These are phyloP conservation scores for Mesorhabditis belari DNA, from an alignment of 2,888 invertebrate species.

Conservation along the genomic window DNA sequence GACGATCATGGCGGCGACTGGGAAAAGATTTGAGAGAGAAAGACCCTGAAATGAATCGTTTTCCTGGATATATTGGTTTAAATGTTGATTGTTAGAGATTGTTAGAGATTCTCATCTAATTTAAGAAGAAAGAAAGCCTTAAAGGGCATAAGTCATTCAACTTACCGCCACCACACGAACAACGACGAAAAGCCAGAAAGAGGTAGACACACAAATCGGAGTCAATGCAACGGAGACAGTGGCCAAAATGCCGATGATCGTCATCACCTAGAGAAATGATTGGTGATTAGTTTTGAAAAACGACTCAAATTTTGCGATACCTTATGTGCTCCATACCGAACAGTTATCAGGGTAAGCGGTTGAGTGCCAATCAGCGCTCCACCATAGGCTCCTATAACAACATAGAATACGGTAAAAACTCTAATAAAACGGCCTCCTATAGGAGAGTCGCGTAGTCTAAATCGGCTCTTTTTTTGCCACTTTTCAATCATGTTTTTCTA, in stretches of 20 bases:
- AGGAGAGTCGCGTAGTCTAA: no score
- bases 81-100: conserved; percentile 2
- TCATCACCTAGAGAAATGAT: conserved; percentile 15
- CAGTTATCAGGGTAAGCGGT: conserved; percentile 19
- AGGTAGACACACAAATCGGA: conserved; percentile 18
- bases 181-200: conserved; percentile 21
- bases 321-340: conserved; percentile 24
- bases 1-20: conserved; percentile 32
- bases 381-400: conserved; percentile 15
- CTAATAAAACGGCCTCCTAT: no score
- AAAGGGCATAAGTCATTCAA: no score
- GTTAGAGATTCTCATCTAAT: no score
- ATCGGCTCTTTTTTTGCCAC: no score
- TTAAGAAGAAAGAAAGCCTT: no score
- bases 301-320: neutral
- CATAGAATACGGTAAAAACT: no score
- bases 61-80: neutral
- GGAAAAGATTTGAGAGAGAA: conserved; percentile 34
- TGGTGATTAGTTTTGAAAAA: neutral
- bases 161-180: conserved; percentile 15
- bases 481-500: no score
- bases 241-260: conserved; percentile 15
- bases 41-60: conserved; percentile 18
- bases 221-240: conserved; percentile 18
- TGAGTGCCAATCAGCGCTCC: conserved; percentile 26